Base-by-base conservation (phyloP, 2,888 invertebrate genomes). In the Eupithecia tripunctaria region DNA sequence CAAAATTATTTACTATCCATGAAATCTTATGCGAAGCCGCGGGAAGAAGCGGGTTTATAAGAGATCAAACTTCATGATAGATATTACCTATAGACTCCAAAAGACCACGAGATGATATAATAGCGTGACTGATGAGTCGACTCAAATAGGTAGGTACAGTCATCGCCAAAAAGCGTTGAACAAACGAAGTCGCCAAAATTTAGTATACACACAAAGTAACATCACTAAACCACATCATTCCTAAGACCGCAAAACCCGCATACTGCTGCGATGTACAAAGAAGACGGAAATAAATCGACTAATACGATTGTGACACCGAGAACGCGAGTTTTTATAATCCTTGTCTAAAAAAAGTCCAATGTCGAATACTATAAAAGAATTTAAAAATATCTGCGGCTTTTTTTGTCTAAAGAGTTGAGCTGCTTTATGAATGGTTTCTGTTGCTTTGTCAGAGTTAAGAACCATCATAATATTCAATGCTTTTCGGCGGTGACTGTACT, bases 111-210 rank as follows among this genome's bases (percentile, higher is more conserved):
- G 62, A 32, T 63, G 62, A n/a, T 63, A 63, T 63, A 36, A 41
- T 2, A 5, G 38, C 15, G 15, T 64, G 64, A 64, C 64, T 21
- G 64, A 64, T 47, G 36, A 51, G 67, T 51, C 12, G 67, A n/a
- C 51, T 32, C 29, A 51, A 63, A 63, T 63, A 63, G 15, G 10
- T 63, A n/a, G 12, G 62, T 10, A 29, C 18, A 25, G 25, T 25
- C 56, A 12, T 2, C 25, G 56, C 25, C 56, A 56, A 56, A 51
- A 56, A 12, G 62, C 32, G 12, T n/a, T 63, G 36, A 63, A 63
- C 21, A 32, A 63, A 56, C 14, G 56, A 56, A 21, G 2, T 21
- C n/a, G n/a, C 47, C 21, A 8, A 10, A 47, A 21, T 10, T 21
- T 7, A 2, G 21, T 51, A 10, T 21, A 51, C n/a, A 21, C 47